Base-by-base conservation (phyloP, 2,797 vertebrate species). In the Ctenopoma multispine region DNA sequence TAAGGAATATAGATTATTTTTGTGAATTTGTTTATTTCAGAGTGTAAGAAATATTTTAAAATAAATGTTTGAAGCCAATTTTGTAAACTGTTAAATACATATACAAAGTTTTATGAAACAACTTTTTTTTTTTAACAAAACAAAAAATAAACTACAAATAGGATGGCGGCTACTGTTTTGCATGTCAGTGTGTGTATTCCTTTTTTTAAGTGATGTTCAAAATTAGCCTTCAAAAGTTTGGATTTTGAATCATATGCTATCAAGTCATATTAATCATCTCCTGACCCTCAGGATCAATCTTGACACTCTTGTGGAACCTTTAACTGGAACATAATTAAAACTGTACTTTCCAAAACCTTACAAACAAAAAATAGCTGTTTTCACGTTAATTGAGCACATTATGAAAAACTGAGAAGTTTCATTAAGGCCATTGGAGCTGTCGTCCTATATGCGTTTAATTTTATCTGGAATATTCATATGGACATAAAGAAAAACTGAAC, bases 1-100 rank as follows among this genome's bases (percentile, higher is more conserved):
- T 96, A 97, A 91, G 89, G 80, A 92, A 92, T 82, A 94, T 90
- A 96, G 94, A 96, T 95, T 99, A 98, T 99, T 98, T 96, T 99
- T 97, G 94, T 90, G 95, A 95, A 95, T 95, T 96, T 96, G 95
- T 96, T 96, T 94, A 95, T 96, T 95, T 95, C 93, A 95, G 95
- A 97, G 95, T 95, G 94, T 90, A 90, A 87, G 92, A 94, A 96
- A 90, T 97, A 98, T 96, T 96, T 97, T 97, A 94, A 83, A 87
- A 85, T 56, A 89, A 90, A 89, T 85, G 94, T 93, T 95, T 93
- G 95, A 96, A 93, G 91, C 84, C 92, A 88, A 92, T 96, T 98
- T 96, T 96, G 90, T 95, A 96, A 90, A 90, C 94, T 94, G 95
- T 95, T 94, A 94, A 94, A 86, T 73, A 79, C 73, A 65, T 94